These are phyloP conservation scores for Platysternon megacephalum DNA, from an alignment of 2,113 vertebrate species.

Conservation along the genomic window DNA sequence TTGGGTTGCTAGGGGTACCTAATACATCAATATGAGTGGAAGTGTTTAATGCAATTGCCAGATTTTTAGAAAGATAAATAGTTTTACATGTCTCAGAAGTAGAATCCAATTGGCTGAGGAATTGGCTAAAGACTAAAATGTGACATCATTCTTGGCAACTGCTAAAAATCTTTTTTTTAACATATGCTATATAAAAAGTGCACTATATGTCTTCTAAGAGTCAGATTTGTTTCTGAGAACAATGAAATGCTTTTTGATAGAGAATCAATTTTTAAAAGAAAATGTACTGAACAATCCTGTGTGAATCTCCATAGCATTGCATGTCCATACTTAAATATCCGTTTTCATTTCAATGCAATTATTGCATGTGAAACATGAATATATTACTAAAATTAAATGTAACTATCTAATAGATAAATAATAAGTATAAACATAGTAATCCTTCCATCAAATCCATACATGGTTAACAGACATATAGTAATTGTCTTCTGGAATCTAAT, in stretches of 20 bases:
- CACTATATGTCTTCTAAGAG: slow-evolving; percentile 67
- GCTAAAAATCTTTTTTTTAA: slow-evolving; percentile 81
- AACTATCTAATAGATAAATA: slow-evolving; percentile 40
- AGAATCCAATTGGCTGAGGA: slow-evolving; percentile 85
- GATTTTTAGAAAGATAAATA: slow-evolving; percentile 92
- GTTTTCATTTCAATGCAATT: neutral
- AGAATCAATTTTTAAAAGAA: slow-evolving; percentile 34
- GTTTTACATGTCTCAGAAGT: slow-evolving; percentile 91
- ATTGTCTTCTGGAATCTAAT: slow-evolving; percentile 53
- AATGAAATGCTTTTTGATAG: slow-evolving; percentile 28
- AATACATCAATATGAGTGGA: slow-evolving; percentile 86
- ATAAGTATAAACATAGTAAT: slow-evolving; percentile 33
- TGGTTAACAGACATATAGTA: slow-evolving; percentile 37
- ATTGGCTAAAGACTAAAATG: slow-evolving; percentile 83
- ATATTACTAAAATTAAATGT: slow-evolving; percentile 18
- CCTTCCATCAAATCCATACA: slow-evolving; percentile 47
- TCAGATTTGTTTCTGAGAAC: slow-evolving; percentile 55
- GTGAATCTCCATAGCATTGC: neutral
- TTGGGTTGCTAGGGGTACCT: slow-evolving; percentile 91
- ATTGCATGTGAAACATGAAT: neutral
- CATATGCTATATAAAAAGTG: slow-evolving; percentile 67
- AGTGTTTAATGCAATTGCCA: slow-evolving; percentile 86
- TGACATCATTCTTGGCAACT: slow-evolving; percentile 96
- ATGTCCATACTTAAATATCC: neutral
- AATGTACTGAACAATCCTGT: neutral